Conservation (phyloP, 92 coral and sea anemone species). For the Zoanthus sansibaricus region DNA sequence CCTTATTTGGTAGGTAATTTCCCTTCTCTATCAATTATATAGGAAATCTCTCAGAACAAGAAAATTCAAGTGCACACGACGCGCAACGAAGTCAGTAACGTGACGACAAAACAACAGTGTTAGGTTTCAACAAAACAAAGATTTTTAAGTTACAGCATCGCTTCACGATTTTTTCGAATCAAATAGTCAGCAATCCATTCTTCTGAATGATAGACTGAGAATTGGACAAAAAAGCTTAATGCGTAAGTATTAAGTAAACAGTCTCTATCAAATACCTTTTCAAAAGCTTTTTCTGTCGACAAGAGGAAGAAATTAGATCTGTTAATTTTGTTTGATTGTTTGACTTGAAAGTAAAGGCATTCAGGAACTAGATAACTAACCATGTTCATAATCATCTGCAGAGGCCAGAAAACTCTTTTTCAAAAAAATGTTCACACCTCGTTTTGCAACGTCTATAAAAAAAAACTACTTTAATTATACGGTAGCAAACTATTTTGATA, state of each 20-base stretch:
- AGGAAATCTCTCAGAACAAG: constrained; percentile 26
- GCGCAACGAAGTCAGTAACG: background rate
- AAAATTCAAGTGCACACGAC: constrained; percentile 27
- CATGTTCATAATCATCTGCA: too few species aligned
- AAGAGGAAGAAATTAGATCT: too few species aligned
- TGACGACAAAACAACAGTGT: background rate
- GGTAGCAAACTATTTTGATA: background rate
- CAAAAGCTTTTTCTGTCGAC: too few species aligned
- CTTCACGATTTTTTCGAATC: background rate
- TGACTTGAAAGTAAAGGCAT: too few species aligned
- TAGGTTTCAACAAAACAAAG: background rate
- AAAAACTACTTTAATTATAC: background rate
- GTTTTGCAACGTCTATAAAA: background rate
- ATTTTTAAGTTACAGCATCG: background rate
- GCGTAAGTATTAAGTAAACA: too few species aligned
- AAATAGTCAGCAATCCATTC: background rate
- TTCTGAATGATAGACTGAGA: background rate
- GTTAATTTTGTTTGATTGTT: too few species aligned
- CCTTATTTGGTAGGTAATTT: constrained; percentile 25
- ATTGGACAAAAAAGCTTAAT: too few species aligned
- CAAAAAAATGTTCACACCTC: background rate
- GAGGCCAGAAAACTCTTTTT: background rate
- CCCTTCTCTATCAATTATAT: background rate
- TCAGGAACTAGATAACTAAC: too few species aligned
- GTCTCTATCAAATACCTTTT: too few species aligned